A percentile compares a stretch with the other conserved stretches of the same genome.
phyloP scores from a whole-genome alignment of 2,113 vertebrate genomes.

The Beaufortia kweichowensis region DNA sequence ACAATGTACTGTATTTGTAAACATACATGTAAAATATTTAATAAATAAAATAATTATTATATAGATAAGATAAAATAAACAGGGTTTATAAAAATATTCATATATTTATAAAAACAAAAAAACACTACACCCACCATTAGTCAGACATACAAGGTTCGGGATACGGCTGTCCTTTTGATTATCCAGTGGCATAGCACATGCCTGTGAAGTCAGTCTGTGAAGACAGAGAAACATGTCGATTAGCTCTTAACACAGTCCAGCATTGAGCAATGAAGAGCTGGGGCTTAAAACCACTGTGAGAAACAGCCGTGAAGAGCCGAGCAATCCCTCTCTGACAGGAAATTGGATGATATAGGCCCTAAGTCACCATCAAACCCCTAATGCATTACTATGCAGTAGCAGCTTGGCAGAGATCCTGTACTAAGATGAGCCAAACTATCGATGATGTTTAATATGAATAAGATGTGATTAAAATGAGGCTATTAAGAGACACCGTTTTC shows the following conservation, averaged over 20 bases:
- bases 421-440: slow-evolving; percentile 7
- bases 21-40: neutral
- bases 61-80: neutral
- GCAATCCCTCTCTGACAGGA: slow-evolving; percentile 21
- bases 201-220: slow-evolving; percentile 8
- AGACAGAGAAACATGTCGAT: slow-evolving; percentile 9
- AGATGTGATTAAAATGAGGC: slow-evolving; percentile 27
- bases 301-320: slow-evolving; percentile 28
- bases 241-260: slow-evolving; percentile 27
- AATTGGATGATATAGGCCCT: slow-evolving; percentile 31
- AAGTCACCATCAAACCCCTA: slow-evolving; percentile 20
- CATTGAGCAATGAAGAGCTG: slow-evolving; percentile 20
- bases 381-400: slow-evolving; percentile 31
- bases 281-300: slow-evolving; percentile 20
- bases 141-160: slow-evolving; percentile 32
- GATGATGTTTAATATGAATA: slow-evolving; percentile 35
- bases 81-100: neutral
- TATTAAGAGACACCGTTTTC: slow-evolving; percentile 9
- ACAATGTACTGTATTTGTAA: no score
- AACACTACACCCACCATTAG: slow-evolving; percentile 45
- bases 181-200: slow-evolving; percentile 39
- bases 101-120: neutral
- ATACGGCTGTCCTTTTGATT: slow-evolving; percentile 40
- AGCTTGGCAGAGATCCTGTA: slow-evolving; percentile 30
- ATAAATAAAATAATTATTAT: neutral